Percentiles rank a stretch among this genome's conserved stretches.
Evolutionary conservation across 2,113 vertebrate species (phyloP).

Genomic region (Xenopus tropicalis): UCB_Xtro_10.0 CM004451.2:82683501-82684000

Average conservation of each 20-base stretch:
- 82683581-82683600: constrained; percentile 24
- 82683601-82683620: background rate
- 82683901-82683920: no score
- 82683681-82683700: background rate
- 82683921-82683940: no score
- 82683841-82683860: background rate
- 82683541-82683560: constrained; percentile 14
- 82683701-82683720: no score
- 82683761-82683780: background rate
- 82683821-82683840: background rate
- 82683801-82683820: background rate
- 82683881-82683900: no score
- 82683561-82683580: constrained; percentile 16
- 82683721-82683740: no score
- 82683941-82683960: no score
- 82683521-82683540: constrained; percentile 37
- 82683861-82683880: background rate
- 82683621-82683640: background rate
- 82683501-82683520: constrained; percentile 45
- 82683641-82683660: constrained; percentile 6
- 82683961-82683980: no score
- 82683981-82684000: no score
- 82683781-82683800: background rate
- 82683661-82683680: background rate
- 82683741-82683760: no score